Base-by-base conservation (phyloP, 1,140 invertebrate species). In the Drosophila santomea region DNA sequence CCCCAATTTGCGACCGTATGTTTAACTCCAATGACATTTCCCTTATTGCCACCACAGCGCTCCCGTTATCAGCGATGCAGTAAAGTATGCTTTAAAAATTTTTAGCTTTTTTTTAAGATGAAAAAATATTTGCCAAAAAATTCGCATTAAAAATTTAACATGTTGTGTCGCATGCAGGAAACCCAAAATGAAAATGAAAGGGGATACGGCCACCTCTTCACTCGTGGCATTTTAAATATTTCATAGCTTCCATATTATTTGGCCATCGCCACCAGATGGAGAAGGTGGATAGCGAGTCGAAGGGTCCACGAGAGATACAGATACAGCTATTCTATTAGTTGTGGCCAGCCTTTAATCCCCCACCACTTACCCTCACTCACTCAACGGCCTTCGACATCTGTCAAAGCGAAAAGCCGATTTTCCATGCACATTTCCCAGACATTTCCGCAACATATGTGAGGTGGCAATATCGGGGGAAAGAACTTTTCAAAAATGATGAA, bases 61-160 rank as follows among this genome's bases (percentile, higher is more conserved):
- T 32, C 57, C 32, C 15, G 17, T 32, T 12, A 41, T 38, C 17
- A 39, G 38, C 55, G 54, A 35, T 41, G 78, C 78, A 81, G 1
- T n/a, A 75, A 85, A 76, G 75, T 62, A 76, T 78, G 83, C 83
- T 86, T 86, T 88, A 88, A 86, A 79, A 80, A 67, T 63, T 74
- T 64, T 85, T 38, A n/a, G 44, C 39, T 17, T 17, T 17, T 17
- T 17, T 17, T 17, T 17, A 17, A 41, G 12, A 56, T 54, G 60
- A 67, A 68, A 67, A 72, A 74, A 75, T 76, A 67, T 75, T 68
- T 77, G 44, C 14, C 39, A 61, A 77, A 73, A 73, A 88, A 79
- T 79, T 32, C 79, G 23, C 83, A 86, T 86, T 86, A 86, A 86
- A 79, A 66, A 88, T 86, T 86, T 71, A 86, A 71, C 79, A 88